Evolutionary conservation across 2,797 vertebrate species (phyloP).

Genomic region (Siniperca undulata): DNA sequence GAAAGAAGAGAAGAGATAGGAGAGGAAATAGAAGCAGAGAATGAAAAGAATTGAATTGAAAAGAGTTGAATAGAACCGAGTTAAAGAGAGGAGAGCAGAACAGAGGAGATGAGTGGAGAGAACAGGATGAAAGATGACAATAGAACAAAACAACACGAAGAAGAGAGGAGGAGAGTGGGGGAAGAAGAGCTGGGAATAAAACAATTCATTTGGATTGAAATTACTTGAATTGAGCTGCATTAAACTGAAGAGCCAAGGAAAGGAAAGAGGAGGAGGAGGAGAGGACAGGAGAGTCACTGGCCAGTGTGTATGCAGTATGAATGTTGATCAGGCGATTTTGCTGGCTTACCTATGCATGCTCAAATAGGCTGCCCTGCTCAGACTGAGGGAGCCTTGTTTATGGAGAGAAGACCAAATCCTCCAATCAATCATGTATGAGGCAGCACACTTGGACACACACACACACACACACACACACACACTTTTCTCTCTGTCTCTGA

Average conservation of each 20-base stretch:
- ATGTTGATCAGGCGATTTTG: constrained; percentile 69
- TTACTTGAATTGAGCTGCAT: constrained; percentile 52
- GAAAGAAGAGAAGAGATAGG: constrained; percentile 15
- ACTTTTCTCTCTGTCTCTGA: background rate
- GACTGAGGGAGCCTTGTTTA: constrained; percentile 80
- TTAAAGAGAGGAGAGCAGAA: constrained; percentile 61
- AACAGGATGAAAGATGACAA: constrained; percentile 65
- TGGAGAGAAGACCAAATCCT: constrained; percentile 56
- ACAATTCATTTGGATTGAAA: constrained; percentile 52
- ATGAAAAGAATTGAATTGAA: constrained; percentile 55
- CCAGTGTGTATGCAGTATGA: constrained; percentile 50
- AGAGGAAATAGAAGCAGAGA: constrained; percentile 40
- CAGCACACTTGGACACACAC: constrained; percentile 20
- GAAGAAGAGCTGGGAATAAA: constrained; percentile 43
- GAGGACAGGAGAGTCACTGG: constrained; percentile 32
- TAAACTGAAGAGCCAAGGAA: constrained; percentile 34
- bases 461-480: constrained; percentile 11
- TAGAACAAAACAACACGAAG: constrained; percentile 55
- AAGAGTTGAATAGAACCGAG: constrained; percentile 55
- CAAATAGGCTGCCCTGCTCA: constrained; percentile 47
- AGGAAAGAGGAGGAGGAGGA: background rate
- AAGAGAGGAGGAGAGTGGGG: constrained; percentile 31
- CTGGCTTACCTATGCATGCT: constrained; percentile 62
- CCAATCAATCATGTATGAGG: constrained; percentile 75
- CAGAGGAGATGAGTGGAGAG: constrained; percentile 58